Conservation (phyloP, 2,888 invertebrate genomes). For the Athalia cordata region DNA sequence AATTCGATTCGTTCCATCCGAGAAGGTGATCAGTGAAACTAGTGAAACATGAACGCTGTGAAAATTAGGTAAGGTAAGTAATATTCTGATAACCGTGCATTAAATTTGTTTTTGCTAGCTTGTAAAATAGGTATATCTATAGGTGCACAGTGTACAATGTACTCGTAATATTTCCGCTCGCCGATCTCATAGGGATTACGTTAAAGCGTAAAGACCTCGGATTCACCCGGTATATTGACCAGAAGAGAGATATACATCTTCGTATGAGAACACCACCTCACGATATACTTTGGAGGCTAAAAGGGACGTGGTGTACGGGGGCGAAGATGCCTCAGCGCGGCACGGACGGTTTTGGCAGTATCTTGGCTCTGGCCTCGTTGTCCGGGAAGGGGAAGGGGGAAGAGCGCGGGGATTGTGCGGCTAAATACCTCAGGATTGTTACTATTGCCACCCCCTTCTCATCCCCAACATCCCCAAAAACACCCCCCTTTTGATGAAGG, state of each 20-base stretch:
- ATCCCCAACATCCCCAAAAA: slow-evolving; percentile 1
- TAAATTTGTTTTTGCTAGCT: slow-evolving; percentile 5
- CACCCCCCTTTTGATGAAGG: slow-evolving; percentile 66
- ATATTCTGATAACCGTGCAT: slow-evolving; percentile 5
- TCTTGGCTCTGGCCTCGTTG: slow-evolving; percentile 68
- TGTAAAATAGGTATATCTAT: no score
- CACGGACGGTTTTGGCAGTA: slow-evolving; percentile 72
- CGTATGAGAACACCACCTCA: slow-evolving; percentile 45
- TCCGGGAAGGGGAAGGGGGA: slow-evolving; percentile 51
- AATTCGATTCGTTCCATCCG: slow-evolving; percentile 20
- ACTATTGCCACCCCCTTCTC: slow-evolving; percentile 67
- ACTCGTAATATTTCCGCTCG: neutral
- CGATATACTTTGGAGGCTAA: slow-evolving; percentile 47
- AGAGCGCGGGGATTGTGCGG: slow-evolving; percentile 46
- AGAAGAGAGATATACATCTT: slow-evolving; percentile 32
- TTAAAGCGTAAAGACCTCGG: neutral
- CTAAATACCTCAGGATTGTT: slow-evolving; percentile 74
- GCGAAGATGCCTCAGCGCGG: slow-evolving; percentile 58
- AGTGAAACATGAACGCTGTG: slow-evolving; percentile 3
- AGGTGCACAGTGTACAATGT: no score
- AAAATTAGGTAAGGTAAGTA: slow-evolving; percentile 10
- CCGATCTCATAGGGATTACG: neutral
- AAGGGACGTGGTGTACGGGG: slow-evolving; percentile 57
- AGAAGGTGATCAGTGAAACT: neutral
- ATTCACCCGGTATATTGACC: slow-evolving; percentile 35